Evolutionary conservation across 2,113 vertebrate genomes (phyloP), one percentile per base, ranked within the genome.

Genomic region (Rhagologus leucostigma): DNA sequence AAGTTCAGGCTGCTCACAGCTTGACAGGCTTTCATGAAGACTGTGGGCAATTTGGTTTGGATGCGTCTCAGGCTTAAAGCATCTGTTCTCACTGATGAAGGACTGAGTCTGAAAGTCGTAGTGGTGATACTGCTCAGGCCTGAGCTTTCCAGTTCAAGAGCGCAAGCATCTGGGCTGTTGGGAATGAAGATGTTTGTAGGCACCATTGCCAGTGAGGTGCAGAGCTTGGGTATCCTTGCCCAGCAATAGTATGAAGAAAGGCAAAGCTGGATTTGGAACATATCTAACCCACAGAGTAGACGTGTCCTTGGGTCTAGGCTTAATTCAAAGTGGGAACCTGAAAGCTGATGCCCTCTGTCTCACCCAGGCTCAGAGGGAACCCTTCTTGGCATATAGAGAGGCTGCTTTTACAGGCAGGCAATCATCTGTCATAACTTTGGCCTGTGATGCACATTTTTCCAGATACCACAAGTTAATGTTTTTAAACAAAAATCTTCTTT

Each of bases 401-500:
- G 32, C 57, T 3, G 13, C 63, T 39, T 83, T 89, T 71, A 80
- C 2, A 4, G 75, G 46, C 90, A 80, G 76, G 59, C 92, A 86
- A 27, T 70, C 57, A 42, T 94, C 78, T 88, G 49, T 80, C 56
- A 52, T 74, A 84, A 59, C 80, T 93, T 93, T 93, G 90, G 91
- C 86, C 39, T 59, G 15, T 16, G 60, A 52, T 75, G 22, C 60
- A 64, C 73, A 87, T 95, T 95, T 90, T 95, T 95, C 33, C 73
- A 71, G 79, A 95, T 86, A 90, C 93, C 94, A 78, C 91, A 95
- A 91, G 37, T 78, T 79, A 82, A 79, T 83, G 21, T 68, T 91
- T 91, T 94, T 76, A 79, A 85, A 85, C 87, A 89, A 89, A 95
- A 89, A n/a, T 81, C 27, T 32, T 84, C 68, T 95, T 91, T 93